phyloP scores from a whole-genome alignment of 1,140 invertebrate genomes.

The Heliconius hermathena region DNA sequence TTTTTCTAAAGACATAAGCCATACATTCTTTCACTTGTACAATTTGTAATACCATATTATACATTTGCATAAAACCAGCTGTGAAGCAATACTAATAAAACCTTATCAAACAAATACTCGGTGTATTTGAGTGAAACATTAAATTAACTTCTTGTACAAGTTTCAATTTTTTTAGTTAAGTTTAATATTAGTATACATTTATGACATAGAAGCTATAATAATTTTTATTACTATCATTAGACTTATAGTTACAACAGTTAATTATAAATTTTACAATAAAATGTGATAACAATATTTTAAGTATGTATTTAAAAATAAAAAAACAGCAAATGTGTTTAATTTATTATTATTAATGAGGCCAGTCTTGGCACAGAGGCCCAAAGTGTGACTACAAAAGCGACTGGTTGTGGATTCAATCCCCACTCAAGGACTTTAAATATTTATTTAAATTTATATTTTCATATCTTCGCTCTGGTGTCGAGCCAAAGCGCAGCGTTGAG shows the following conservation, averaged over 20 bases:
- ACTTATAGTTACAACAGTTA: neutral
- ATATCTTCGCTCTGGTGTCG: too few species aligned
- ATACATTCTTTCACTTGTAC: neutral
- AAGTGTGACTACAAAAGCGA: too few species aligned
- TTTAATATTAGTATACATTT: neutral
- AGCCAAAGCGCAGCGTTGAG: too few species aligned
- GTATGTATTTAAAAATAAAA: too few species aligned
- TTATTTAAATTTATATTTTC: too few species aligned
- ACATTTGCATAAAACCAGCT: constrained; percentile 6
- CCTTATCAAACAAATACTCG: constrained; percentile 16
- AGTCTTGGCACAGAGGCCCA: too few species aligned
- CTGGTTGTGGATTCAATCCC: too few species aligned
- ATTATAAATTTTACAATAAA: too few species aligned
- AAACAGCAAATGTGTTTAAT: too few species aligned
- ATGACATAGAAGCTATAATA: neutral
- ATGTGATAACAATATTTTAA: too few species aligned
- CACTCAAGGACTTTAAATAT: too few species aligned
- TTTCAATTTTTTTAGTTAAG: neutral
- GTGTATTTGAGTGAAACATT: neutral
- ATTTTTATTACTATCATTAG: neutral
- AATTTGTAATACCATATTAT: constrained; percentile 11
- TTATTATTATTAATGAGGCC: too few species aligned
- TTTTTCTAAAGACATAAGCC: neutral
- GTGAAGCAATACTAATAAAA: constrained; percentile 20
- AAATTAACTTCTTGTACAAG: neutral